Conservation (phyloP, 2,113 vertebrate species). For the Edolisoma coerulescens region DNA sequence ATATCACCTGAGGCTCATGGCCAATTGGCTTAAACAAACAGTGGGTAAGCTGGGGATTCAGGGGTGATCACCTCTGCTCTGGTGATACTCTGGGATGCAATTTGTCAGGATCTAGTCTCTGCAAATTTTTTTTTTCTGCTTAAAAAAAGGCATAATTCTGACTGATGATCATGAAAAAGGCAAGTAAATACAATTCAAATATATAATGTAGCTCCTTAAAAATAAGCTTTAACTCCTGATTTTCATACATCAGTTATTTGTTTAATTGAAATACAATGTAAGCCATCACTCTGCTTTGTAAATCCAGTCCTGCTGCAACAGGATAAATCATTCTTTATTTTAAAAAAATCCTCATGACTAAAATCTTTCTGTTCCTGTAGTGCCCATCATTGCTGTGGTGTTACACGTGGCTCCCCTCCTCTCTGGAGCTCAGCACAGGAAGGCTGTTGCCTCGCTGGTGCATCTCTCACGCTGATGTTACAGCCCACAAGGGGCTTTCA, state of each 20-base stretch:
- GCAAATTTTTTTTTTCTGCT: not conserved
- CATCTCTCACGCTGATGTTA: not conserved
- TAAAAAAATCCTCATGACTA: not conserved
- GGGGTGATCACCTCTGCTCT: not conserved
- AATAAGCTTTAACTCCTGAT: not conserved
- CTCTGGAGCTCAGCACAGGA: not conserved
- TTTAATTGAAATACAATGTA: not conserved
- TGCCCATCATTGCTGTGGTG: not conserved
- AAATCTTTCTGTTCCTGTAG: not conserved
- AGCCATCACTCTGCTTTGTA: not conserved
- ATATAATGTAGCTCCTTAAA: not conserved
- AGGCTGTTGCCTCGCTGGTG: fast-evolving
- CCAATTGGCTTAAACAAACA: not conserved
- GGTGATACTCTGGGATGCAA: not conserved
- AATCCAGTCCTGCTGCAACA: not conserved
- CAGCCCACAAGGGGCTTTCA: not conserved
- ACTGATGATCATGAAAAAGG: not conserved
- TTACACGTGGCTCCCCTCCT: not conserved
- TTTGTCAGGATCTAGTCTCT: not conserved
- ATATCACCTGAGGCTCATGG: not conserved
- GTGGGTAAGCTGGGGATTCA: not conserved
- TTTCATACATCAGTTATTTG: not conserved
- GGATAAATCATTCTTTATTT: not conserved
- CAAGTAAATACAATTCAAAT: not conserved
- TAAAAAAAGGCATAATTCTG: not conserved